Percentiles rank a stretch among this genome's conserved stretches.
These are phyloP conservation scores for Margaritifera margaritifera DNA, from an alignment of 2,888 invertebrate genomes.

Conservation along the genomic window DNA sequence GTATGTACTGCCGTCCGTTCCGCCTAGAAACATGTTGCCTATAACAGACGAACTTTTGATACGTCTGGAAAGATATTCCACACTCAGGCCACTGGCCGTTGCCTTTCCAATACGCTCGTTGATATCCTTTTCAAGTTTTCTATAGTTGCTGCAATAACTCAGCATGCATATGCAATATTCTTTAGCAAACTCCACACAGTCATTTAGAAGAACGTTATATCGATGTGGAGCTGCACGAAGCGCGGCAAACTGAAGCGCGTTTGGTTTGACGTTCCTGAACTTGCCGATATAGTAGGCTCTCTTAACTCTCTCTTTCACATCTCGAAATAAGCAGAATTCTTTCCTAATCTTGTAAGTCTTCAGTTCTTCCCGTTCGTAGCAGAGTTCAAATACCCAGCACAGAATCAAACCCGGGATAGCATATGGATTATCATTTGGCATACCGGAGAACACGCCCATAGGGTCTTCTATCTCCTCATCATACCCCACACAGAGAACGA, in stretches of 20 bases:
- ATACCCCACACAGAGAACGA: constrained; percentile 18
- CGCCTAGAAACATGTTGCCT: constrained; percentile 24
- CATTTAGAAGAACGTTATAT: constrained; percentile 29
- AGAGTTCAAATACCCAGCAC: constrained; percentile 20
- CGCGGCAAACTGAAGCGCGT: constrained; percentile 26
- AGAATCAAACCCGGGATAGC: constrained; percentile 16
- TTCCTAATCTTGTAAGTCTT: constrained; percentile 23
- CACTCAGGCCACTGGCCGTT: constrained; percentile 29
- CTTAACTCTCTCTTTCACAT: constrained; percentile 21
- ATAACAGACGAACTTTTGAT: constrained; percentile 19
- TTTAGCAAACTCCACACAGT: constrained; percentile 39
- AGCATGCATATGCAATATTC: constrained; percentile 25
- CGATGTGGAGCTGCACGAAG: constrained; percentile 26
- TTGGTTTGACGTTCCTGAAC: constrained; percentile 13
- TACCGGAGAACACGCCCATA: background rate
- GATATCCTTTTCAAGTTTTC: constrained; percentile 13
- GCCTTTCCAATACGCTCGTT: constrained; percentile 21
- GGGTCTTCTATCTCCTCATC: background rate
- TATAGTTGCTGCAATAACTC: constrained; percentile 23
- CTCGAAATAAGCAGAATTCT: constrained; percentile 13
- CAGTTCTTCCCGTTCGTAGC: constrained; percentile 20
- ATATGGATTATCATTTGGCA: constrained; percentile 17
- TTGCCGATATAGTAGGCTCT: constrained; percentile 24
- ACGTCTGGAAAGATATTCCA: constrained; percentile 26
- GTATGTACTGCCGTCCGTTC: constrained; percentile 15